Conservation (phyloP, 2,113 vertebrate genomes). For the Thalassoma bifasciatum region DNA sequence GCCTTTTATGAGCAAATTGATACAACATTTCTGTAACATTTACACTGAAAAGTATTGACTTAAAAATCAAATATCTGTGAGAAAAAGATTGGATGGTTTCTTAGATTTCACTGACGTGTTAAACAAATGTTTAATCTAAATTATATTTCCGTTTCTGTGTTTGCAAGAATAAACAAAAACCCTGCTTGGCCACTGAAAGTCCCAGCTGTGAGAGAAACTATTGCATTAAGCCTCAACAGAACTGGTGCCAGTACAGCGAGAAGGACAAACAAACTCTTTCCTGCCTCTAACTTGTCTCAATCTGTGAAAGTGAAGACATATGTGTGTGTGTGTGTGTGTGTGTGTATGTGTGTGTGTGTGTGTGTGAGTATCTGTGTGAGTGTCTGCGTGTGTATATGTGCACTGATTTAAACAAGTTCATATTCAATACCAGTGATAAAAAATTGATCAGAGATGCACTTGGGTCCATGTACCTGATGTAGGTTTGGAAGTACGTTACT, state of each 20-base stretch:
- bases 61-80: too few relatives aligned
- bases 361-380: too few relatives aligned
- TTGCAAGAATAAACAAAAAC: neutral
- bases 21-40: too few relatives aligned
- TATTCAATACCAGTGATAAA: neutral
- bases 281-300: neutral
- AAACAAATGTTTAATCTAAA: too few relatives aligned
- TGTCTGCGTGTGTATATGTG: too few relatives aligned
- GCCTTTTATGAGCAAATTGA: too few relatives aligned
- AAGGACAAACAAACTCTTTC: neutral
- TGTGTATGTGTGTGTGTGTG: too few relatives aligned
- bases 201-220: neutral
- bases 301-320: neutral
- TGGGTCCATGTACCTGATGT: conserved; percentile 19
- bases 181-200: neutral
- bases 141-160: neutral
- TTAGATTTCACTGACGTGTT: too few relatives aligned
- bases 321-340: too few relatives aligned
- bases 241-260: neutral
- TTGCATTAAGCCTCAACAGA: conserved; percentile 1
- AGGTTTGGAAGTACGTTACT: conserved; percentile 32
- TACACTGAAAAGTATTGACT: too few relatives aligned
- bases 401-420: conserved; percentile 4
- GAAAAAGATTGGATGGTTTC: too few relatives aligned
- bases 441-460: neutral